phyloP scores from a whole-genome alignment of 2,888 invertebrate genomes.

The Tenthredo notha region DNA sequence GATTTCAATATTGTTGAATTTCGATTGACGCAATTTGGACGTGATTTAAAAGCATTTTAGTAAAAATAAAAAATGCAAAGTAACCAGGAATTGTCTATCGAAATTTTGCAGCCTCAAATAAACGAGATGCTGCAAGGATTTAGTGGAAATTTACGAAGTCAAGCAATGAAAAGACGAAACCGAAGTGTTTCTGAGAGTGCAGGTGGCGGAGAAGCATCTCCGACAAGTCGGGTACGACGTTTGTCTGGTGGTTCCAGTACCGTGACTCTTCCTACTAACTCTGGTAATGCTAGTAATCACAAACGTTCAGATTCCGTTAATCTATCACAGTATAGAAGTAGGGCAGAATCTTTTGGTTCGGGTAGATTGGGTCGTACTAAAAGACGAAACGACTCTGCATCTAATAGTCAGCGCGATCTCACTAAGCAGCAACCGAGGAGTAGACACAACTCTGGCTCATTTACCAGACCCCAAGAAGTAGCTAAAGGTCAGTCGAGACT shows the following conservation, averaged over 20 bases:
- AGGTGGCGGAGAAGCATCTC: constrained; percentile 74
- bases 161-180: constrained; percentile 81
- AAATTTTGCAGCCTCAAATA: constrained; percentile 81
- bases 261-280: constrained; percentile 67
- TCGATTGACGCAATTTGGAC: neutral
- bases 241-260: constrained; percentile 75
- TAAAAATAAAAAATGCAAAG: neutral
- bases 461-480: constrained; percentile 67
- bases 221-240: constrained; percentile 72
- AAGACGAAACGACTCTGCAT: constrained; percentile 68
- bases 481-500: constrained; percentile 54
- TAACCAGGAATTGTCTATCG: neutral
- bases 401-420: constrained; percentile 67
- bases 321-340: constrained; percentile 71
- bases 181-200: constrained; percentile 86
- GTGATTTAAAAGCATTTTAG: neutral
- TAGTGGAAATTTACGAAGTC: constrained; percentile 77
- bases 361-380: constrained; percentile 70
- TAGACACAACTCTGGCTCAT: constrained; percentile 71
- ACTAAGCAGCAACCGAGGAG: constrained; percentile 68
- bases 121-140: constrained; percentile 82
- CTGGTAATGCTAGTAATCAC: constrained; percentile 58
- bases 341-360: constrained; percentile 75
- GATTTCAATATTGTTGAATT: neutral
- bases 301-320: constrained; percentile 67